Percentiles rank a stretch among this genome's conserved stretches.
These are phyloP conservation scores for Pseudobourletiella spinata DNA, from an alignment of 1,140 invertebrate genomes.

Conservation along the genomic window DNA sequence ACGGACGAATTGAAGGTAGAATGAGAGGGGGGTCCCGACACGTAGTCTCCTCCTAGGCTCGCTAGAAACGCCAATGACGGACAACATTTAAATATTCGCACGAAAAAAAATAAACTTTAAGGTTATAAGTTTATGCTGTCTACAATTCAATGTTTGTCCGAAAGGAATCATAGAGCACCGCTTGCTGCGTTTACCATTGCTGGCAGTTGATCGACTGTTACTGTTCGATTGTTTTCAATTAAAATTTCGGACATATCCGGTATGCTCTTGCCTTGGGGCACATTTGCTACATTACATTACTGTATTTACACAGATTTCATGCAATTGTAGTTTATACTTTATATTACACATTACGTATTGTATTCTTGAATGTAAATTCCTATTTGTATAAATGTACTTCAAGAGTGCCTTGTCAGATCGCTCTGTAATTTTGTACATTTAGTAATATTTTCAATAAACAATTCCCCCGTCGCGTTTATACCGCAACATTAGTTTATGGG, in stretches of 20 bases:
- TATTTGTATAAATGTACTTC: background rate
- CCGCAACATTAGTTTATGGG: too few species aligned
- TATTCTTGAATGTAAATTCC: background rate
- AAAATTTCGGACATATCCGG: too few species aligned
- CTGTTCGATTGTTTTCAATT: too few species aligned
- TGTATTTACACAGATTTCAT: too few species aligned
- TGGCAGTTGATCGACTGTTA: too few species aligned
- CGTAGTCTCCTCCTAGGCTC: background rate
- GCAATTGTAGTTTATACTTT: too few species aligned
- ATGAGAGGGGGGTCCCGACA: background rate
- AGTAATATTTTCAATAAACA: slow-evolving; percentile 23
- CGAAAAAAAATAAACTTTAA: background rate
- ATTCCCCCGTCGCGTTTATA: background rate
- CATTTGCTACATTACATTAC: too few species aligned
- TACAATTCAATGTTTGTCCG: background rate
- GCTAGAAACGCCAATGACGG: background rate
- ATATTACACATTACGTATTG: too few species aligned
- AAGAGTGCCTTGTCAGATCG: slow-evolving; percentile 21
- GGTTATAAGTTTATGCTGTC: background rate
- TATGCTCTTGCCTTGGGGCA: too few species aligned
- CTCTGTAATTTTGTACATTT: slow-evolving; percentile 25
- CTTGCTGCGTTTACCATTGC: too few species aligned
- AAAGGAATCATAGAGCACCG: too few species aligned
- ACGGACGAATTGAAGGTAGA: slow-evolving; percentile 34
- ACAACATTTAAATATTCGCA: background rate